Evolutionary conservation across 2,113 vertebrate species (phyloP).

Genomic region (Nothoprocta perdicaria): DNA sequence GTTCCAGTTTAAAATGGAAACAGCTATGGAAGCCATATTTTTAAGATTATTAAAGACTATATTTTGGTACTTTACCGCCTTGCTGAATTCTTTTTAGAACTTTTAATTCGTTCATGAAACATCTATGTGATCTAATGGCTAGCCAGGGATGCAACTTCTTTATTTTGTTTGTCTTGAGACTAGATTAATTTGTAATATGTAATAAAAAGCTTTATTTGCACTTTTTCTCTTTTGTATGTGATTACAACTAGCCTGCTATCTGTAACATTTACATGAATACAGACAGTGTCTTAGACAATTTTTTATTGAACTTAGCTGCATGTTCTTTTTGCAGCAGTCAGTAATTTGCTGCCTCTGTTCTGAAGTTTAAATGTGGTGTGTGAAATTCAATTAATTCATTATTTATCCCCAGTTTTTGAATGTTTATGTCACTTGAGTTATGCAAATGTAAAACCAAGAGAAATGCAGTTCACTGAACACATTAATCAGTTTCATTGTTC

Average conservation of each 20-base stretch:
- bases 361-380: not conserved
- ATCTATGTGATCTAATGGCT: not conserved
- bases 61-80: not conserved
- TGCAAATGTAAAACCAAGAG: slow-evolving; percentile 3
- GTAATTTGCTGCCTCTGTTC: not conserved
- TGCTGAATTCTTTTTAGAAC: not conserved
- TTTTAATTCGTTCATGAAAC: not conserved
- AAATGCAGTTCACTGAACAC: not conserved
- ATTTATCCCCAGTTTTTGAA: not conserved
- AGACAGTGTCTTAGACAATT: not conserved
- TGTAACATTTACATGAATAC: not conserved
- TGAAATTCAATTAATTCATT: slow-evolving; percentile 10
- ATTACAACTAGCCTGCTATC: not conserved
- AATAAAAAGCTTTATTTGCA: not conserved
- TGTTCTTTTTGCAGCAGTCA: not conserved
- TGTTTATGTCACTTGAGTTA: slow-evolving; percentile 22
- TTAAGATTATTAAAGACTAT: not conserved
- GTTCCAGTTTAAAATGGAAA: not conserved
- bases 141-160: not conserved
- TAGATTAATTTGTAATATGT: not conserved
- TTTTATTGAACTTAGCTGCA: not conserved
- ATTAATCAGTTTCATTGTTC: not conserved
- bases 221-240: not conserved
- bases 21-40: not conserved
- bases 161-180: not conserved